Evolutionary conservation across 2,888 invertebrate genomes (phyloP), one percentile per base, ranked within the genome.

Genomic region (Pollenia labialis): DNA sequence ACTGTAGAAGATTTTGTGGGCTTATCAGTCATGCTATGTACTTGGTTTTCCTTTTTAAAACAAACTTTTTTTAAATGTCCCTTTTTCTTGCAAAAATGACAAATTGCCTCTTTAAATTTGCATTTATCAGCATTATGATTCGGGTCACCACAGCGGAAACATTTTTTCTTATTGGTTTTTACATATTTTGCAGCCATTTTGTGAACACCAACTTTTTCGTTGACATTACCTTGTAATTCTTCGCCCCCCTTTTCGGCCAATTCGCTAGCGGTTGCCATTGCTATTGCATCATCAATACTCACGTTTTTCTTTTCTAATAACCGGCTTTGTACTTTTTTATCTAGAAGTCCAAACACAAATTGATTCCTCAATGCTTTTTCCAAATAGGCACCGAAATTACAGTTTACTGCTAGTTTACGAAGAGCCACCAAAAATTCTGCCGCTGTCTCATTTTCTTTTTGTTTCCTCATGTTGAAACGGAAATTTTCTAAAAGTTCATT

Each of bases 401-500:
- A 90, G 54, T 79, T 44, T 42, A 83, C 18, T n/a, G n/a, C n/a
- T n/a, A n/a, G n/a, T n/a, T n/a, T n/a, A n/a, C n/a, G n/a, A n/a
- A n/a, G n/a, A n/a, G n/a, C n/a, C n/a, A n/a, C n/a, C n/a, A n/a
- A n/a, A n/a, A n/a, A n/a, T n/a, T n/a, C n/a, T n/a, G n/a, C 18
- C 18, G 18, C 18, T 23, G 32, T 64, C 85, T 90, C 89, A 9
- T 87, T 88, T 62, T 89, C 89, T 0, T 83, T 69, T 77, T 90
- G 90, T 56, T 87, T 88, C 7, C 89, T 81, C 40, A 88, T 83
- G n/a, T 88, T 85, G 68, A 90, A 90, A 18, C 89, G 56, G 79
- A 84, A 90, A 64, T 86, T 89, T 85, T 90, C 89, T 32, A 89
- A 84, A 46, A 91, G 90, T 75, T 90, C 89, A 77, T 89, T 84